Evolutionary conservation across 2,888 invertebrate species (phyloP), one percentile per base, ranked within the genome.

Genomic region (Schizotus pectinicornis): DNA sequence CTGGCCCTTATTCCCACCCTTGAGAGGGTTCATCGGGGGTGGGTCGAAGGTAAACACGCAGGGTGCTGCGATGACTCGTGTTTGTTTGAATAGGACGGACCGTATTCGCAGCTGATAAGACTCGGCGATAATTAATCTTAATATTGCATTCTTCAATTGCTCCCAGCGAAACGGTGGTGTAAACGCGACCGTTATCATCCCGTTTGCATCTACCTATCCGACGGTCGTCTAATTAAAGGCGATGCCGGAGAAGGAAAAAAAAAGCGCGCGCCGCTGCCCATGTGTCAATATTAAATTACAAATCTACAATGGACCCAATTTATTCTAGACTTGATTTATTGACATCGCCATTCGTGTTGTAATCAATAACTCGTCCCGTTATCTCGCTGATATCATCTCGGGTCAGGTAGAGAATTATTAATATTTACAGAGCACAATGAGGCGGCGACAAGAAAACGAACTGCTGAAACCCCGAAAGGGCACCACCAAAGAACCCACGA

Each of bases 21-120:
- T 49, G 35, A 37, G 49, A 56, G 55, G 55, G 54, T 14, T 47
- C 51, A 58, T 42, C 46, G 50, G 56, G 31, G 39, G 38, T 41
- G 61, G 53, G 59, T 51, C 33, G 59, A 63, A 63, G 52, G 62
- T 62, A 71, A 69, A 70, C 70, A 68, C 59, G 64, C 62, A 63
- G 62, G 57, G 59, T 49, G 52, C 41, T 43, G 66, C 65, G 72
- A 77, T 76, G 76, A 77, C 74, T 76, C 71, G 73, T 70, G 72
- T 74, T 74, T 77, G 76, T 79, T 78, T 77, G 77, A 75, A 77
- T 74, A 77, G 78, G 77, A 77, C 75, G 70, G 66, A 65, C 72
- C 66, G 71, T 65, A 70, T 68, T 67, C 73, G 69, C 65, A 61
- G 68, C 70, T 71, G 74, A 76, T 76, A 74, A 76, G 74, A 67